These are phyloP conservation scores for Drosophila diplacantha DNA, from an alignment of 2,888 invertebrate genomes.

Conservation along the genomic window DNA sequence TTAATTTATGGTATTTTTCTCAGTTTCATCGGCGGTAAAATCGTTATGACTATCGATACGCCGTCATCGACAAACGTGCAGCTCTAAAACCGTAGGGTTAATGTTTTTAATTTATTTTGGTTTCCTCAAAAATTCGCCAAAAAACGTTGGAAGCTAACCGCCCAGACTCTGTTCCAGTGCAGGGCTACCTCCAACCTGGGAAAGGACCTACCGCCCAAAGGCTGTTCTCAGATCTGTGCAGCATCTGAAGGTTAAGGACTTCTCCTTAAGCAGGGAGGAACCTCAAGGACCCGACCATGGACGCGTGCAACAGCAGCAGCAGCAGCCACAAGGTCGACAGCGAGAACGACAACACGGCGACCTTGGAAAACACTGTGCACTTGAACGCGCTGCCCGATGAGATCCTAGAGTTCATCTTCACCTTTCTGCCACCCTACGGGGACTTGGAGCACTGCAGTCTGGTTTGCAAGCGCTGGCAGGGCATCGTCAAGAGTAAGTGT, in stretches of 20 bases:
- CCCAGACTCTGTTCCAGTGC: conserved; percentile 8
- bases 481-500: conserved; percentile 87
- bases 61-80: background rate
- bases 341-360: conserved; percentile 45
- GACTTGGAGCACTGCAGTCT: conserved; percentile 91
- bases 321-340: conserved; percentile 47
- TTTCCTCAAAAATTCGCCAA: conserved; percentile 4
- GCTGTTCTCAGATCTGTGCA: conserved; percentile 18
- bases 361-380: conserved; percentile 16
- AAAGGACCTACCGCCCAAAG: background rate
- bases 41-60: background rate
- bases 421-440: conserved; percentile 92
- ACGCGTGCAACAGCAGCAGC: conserved; percentile 43
- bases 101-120: conserved; percentile 31
- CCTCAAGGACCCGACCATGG: conserved; percentile 43
- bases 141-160: conserved; percentile 4
- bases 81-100: conserved; percentile 10
- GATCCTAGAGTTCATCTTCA: conserved; percentile 93
- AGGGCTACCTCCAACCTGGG: background rate
- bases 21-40: background rate
- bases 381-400: conserved; percentile 92
- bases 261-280: conserved; percentile 22
- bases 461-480: conserved; percentile 92
- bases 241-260: conserved; percentile 51
- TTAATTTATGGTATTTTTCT: background rate